Evolutionary conservation across 2,113 vertebrate species (phyloP).

Genomic region (Sclerurus mexicanus): DNA sequence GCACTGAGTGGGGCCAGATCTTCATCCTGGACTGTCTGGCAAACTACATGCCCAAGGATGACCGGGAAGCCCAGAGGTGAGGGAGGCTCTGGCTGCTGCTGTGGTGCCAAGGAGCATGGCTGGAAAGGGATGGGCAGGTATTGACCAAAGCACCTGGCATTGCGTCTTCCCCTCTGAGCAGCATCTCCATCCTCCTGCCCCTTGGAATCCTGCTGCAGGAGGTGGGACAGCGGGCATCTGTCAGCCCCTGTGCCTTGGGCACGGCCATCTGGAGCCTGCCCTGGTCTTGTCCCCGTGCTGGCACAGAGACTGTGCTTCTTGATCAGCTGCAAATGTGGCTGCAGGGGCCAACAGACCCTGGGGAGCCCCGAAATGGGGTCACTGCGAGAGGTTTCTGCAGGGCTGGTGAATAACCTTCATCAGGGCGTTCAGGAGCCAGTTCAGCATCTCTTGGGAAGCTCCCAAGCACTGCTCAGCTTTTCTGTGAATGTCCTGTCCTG

Average conservation of each 20-base stretch:
- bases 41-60: conserved; percentile 95
- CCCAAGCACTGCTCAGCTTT: neutral
- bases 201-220: neutral
- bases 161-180: neutral
- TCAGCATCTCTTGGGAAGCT: neutral
- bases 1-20: conserved; percentile 99
- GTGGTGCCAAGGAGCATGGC: neutral
- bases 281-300: rapidly evolving
- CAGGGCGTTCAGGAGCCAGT: neutral
- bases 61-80: conserved; percentile 97
- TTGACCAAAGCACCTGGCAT: neutral
- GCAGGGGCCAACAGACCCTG: neutral
- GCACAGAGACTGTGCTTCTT: neutral
- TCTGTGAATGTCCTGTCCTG: neutral
- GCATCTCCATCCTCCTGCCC: neutral
- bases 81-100: neutral
- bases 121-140: neutral
- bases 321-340: neutral
- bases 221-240: neutral
- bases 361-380: neutral
- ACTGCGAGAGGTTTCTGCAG: neutral
- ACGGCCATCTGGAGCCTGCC: neutral
- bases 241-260: neutral
- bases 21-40: conserved; percentile 98
- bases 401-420: neutral